phyloP scores from a whole-genome alignment of 2,888 invertebrate species.

The Fragum sueziense region DNA sequence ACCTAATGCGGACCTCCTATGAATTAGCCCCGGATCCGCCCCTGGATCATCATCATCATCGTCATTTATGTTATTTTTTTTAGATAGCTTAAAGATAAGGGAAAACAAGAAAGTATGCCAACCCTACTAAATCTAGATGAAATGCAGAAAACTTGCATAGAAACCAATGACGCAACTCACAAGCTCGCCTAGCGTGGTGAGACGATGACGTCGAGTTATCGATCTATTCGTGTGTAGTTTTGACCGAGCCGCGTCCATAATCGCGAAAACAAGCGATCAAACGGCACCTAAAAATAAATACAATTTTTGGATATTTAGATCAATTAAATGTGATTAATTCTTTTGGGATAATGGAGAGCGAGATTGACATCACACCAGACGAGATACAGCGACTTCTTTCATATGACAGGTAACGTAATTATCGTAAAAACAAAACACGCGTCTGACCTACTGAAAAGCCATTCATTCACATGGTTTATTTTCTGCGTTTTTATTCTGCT shows the following conservation, averaged over 20 bases:
- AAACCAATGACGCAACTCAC: too few species aligned
- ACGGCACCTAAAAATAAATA: too few species aligned
- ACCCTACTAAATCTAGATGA: too few species aligned
- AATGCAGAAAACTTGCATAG: too few species aligned
- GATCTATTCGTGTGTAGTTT: constrained; percentile 14
- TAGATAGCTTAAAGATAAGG: too few species aligned
- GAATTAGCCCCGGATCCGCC: too few species aligned
- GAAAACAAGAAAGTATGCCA: too few species aligned
- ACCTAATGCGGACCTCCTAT: too few species aligned
- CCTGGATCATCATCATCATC: too few species aligned
- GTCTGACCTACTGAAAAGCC: neutral
- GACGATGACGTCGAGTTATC: constrained; percentile 20
- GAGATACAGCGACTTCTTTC: constrained; percentile 48
- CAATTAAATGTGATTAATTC: neutral
- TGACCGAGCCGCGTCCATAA: constrained; percentile 16
- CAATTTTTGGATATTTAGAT: too few species aligned
- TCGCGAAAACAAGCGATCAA: constrained; percentile 3
- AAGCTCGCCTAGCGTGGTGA: constrained; percentile 8
- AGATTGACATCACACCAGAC: constrained; percentile 45
- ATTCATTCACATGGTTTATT: neutral
- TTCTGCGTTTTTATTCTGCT: neutral
- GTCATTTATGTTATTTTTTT: too few species aligned
- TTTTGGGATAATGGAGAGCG: constrained; percentile 38
- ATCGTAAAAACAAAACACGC: neutral
- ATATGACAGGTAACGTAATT: constrained; percentile 53